phyloP scores from a whole-genome alignment of 2,113 vertebrate species.

The Ceyx melanurus region DNA sequence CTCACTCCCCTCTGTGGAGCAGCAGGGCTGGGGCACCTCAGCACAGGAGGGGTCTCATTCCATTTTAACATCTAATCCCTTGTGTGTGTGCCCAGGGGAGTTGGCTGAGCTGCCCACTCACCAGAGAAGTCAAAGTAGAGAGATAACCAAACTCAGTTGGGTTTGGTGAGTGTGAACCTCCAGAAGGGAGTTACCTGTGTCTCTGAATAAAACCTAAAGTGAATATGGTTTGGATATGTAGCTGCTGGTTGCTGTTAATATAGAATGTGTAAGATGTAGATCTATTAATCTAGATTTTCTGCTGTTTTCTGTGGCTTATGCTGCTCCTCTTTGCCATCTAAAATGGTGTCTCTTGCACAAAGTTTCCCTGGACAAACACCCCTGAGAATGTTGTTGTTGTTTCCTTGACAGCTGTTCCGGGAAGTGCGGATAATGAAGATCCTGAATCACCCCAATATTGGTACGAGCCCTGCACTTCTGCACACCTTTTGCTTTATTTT shows the following conservation, averaged over 20 bases:
- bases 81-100: not conserved
- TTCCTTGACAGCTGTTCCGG: slow-evolving; percentile 90
- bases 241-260: not conserved
- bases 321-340: not conserved
- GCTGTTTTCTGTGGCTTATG: not conserved
- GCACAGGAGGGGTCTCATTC: not conserved
- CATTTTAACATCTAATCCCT: not conserved
- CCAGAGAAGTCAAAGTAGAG: not conserved
- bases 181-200: not conserved
- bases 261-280: not conserved
- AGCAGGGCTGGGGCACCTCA: not conserved
- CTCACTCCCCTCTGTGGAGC: not conserved
- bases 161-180: not conserved
- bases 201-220: not conserved
- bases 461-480: slow-evolving; percentile 74
- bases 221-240: not conserved
- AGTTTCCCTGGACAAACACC: not conserved
- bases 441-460: slow-evolving; percentile 97
- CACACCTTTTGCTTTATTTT: not conserved
- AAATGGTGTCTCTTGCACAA: not conserved
- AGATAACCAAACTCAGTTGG: not conserved
- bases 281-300: not conserved
- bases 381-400: slow-evolving; percentile 38
- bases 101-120: not conserved
- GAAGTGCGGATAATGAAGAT: slow-evolving; percentile 99